phyloP scores from a whole-genome alignment of 30 jellyfish, hydroid and myxozoan species.

The Cassiopea xamachana region DNA sequence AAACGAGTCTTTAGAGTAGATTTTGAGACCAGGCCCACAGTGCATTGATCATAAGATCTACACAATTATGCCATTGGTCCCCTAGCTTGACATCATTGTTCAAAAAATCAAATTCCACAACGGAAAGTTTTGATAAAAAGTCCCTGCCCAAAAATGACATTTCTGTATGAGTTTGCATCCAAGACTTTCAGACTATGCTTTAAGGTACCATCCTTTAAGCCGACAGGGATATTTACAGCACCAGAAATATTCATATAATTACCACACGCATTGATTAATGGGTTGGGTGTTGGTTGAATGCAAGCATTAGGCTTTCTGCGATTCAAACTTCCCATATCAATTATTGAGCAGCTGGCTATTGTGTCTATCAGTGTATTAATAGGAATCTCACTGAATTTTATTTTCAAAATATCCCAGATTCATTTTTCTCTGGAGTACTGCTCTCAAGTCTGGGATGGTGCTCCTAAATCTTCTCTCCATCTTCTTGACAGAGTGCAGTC shows the following conservation, averaged over 20 bases:
- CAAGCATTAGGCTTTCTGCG: neutral
- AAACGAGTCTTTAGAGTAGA: constrained; percentile 15
- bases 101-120: constrained; percentile 44
- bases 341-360: constrained; percentile 37
- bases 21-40: constrained; percentile 32
- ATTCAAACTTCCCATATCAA: constrained; percentile 33
- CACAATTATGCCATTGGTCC: constrained; percentile 15
- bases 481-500: no score
- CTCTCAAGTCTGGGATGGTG: no score
- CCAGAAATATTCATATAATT: constrained; percentile 49
- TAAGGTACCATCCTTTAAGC: constrained; percentile 19
- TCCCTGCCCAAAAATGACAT: constrained; percentile 50
- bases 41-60: constrained; percentile 5
- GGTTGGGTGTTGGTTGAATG: constrained; percentile 5
- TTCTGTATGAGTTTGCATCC: neutral
- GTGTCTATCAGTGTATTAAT: neutral
- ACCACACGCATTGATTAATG: constrained; percentile 66
- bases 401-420: neutral
- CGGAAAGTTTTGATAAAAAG: constrained; percentile 27
- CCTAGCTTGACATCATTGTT: constrained; percentile 46
- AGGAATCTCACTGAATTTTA: neutral
- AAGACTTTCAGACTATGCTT: constrained; percentile 17
- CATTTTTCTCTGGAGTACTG: no score
- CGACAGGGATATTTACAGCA: constrained; percentile 3
- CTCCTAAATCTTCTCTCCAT: no score